phyloP scores from a whole-genome alignment of 2,888 invertebrate genomes.

The Blastobasis lacticolella region DNA sequence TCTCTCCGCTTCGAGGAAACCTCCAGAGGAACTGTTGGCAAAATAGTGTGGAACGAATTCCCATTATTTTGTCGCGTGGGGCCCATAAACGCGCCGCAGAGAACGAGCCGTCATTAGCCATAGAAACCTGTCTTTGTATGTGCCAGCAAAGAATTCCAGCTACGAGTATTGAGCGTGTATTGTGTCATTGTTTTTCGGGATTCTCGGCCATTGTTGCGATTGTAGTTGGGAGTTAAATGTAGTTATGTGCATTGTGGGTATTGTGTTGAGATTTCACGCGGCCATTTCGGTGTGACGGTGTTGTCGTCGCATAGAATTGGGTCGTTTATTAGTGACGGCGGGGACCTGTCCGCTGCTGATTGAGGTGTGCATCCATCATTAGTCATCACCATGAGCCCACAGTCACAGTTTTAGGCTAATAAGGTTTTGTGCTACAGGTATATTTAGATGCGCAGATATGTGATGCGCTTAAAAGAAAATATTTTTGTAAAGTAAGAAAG shows the following conservation, averaged over 20 bases:
- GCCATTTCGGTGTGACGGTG: constrained; percentile 37
- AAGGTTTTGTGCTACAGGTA: no score
- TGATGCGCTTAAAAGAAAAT: no score
- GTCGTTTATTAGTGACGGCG: constrained; percentile 61
- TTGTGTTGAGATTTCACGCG: constrained; percentile 58
- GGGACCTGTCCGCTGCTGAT: constrained; percentile 49
- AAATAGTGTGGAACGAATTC: constrained; percentile 71
- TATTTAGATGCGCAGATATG: no score
- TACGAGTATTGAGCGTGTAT: constrained; percentile 27
- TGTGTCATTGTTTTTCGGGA: constrained; percentile 54
- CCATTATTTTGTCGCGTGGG: constrained; percentile 70
- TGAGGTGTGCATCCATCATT: constrained; percentile 48
- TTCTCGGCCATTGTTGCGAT: constrained; percentile 56
- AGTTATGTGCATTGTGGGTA: constrained; percentile 54
- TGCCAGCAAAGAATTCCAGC: constrained; percentile 46
- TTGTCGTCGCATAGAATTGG: constrained; percentile 53
- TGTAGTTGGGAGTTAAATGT: constrained; percentile 68
- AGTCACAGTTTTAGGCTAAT: background rate
- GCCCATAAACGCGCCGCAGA: constrained; percentile 65
- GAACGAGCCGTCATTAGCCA: constrained; percentile 53
- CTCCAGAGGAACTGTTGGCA: constrained; percentile 50
- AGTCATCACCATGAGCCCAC: constrained; percentile 34
- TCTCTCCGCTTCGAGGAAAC: constrained; percentile 59
- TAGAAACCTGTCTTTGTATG: constrained; percentile 46
- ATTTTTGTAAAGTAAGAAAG: no score